Evolutionary conservation across 2,113 vertebrate species (phyloP), one percentile per base, ranked within the genome.

Genomic region (Oryzias melastigma): DNA sequence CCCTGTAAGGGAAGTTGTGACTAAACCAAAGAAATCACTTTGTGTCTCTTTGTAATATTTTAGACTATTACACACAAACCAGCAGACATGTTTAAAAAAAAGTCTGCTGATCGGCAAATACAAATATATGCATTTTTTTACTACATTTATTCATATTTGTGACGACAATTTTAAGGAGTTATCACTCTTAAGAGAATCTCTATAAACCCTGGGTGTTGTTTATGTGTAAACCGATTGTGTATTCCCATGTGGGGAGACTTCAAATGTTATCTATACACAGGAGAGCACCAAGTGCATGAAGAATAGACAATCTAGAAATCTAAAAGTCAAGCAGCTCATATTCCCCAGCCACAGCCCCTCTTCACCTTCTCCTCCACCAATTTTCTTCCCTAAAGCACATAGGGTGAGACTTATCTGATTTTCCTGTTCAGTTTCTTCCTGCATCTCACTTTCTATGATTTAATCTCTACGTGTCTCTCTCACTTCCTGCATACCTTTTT

Each of bases 291-390:
- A 58, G 48, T 64, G 49, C 56, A 56, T 48, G 40, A 57, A 22
- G 45, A 61, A 52, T 24, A 59, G 52, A 58, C 48, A 16, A 47
- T 78, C 63, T 73, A 49, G 45, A 48, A 16, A 47, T 78, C 63
- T 73, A 49, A 48, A 51, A 68, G 61, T 58, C 56, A 42, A 78
- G 58, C 25, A 51, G 56, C 59, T 65, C 27, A 56, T 65, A 66
- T 70, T 48, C 61, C 18, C 8, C 6, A 51, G 44, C 18, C 12
- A 43, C 18, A 51, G 52, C 52, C 25, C 14, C 52, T 57, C 17
- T 51, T 75, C 52, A 62, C 55, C 50, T 63, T 58, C 18, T n/a
- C 24, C 62, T 53, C 44, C 58, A 17, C 44, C 18, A 7, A 24
- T 62, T 53, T 41, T 53, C 35, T 35, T 50, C 14, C 50, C 41